These are phyloP conservation scores for Coelinius sp. DNA, from an alignment of 2,888 invertebrate species.

Conservation along the genomic window DNA sequence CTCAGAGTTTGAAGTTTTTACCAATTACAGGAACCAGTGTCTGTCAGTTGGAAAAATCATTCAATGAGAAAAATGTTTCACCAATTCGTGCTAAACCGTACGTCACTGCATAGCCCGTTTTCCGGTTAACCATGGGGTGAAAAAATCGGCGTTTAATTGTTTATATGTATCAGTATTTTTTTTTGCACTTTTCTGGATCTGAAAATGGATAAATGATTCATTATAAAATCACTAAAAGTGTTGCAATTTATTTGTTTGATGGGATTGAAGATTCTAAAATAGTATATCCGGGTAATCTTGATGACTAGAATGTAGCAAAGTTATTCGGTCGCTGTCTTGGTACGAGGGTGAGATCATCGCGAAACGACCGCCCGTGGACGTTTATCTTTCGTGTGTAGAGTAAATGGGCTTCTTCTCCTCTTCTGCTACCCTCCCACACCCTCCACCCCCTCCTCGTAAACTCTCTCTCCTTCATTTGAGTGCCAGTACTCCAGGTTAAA, in stretches of 20 bases:
- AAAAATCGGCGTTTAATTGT: slow-evolving; percentile 8
- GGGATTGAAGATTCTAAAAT: too few relatives aligned
- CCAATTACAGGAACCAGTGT: neutral
- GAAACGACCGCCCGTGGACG: slow-evolving; percentile 62
- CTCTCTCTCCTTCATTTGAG: slow-evolving; percentile 27
- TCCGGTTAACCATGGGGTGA: slow-evolving; percentile 2
- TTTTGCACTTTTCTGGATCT: neutral
- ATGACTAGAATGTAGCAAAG: slow-evolving; percentile 43
- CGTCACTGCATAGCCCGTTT: slow-evolving; percentile 5
- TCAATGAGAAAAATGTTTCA: slow-evolving; percentile 28
- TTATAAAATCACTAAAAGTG: neutral
- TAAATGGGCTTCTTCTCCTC: slow-evolving; percentile 48
- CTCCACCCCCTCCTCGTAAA: slow-evolving; percentile 32
- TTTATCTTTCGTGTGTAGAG: slow-evolving; percentile 58
- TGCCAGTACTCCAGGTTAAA: slow-evolving; percentile 37
- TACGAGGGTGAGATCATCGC: slow-evolving; percentile 57
- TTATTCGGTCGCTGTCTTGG: slow-evolving; percentile 54
- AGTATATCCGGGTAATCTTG: slow-evolving; percentile 42
- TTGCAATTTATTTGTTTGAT: too few relatives aligned
- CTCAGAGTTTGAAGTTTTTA: neutral
- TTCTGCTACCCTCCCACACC: slow-evolving; percentile 32
- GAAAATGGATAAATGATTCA: neutral
- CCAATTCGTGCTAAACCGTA: slow-evolving; percentile 1
- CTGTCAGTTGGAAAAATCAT: neutral
- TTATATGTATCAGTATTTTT: neutral